Evolutionary conservation across 2,797 vertebrate species (phyloP).

Genomic region (Rhinoraja longicauda): DNA sequence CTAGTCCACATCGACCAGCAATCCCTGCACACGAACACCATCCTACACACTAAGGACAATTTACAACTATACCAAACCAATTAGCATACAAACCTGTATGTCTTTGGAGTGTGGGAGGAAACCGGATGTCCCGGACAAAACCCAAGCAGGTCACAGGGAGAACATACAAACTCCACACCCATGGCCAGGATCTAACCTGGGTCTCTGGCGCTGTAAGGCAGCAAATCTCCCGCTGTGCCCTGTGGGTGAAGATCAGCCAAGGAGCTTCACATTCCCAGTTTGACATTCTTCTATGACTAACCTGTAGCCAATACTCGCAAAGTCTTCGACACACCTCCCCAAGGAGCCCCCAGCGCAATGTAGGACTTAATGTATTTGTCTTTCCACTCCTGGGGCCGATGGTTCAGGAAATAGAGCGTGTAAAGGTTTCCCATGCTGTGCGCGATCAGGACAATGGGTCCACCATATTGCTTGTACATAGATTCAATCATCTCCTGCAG

Average conservation of each 20-base stretch:
- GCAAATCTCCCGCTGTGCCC: too few relatives aligned
- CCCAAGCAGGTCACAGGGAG: too few relatives aligned
- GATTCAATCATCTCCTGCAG: conserved; percentile 85
- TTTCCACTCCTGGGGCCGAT: conserved; percentile 87
- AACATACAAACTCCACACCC: too few relatives aligned
- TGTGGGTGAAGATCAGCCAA: neutral
- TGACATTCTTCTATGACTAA: conserved; percentile 48
- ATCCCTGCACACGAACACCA: too few relatives aligned
- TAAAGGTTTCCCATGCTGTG: conserved; percentile 99
- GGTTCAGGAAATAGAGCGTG: conserved; percentile 89
- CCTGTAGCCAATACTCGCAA: conserved; percentile 85
- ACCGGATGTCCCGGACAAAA: too few relatives aligned
- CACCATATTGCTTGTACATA: conserved; percentile 72
- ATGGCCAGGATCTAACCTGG: too few relatives aligned
- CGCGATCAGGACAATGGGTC: conserved; percentile 83
- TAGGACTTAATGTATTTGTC: conserved; percentile 84
- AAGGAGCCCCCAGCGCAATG: conserved; percentile 78
- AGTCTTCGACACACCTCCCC: conserved; percentile 94
- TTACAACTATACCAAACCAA: too few relatives aligned
- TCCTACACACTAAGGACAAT: too few relatives aligned
- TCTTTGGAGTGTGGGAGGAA: too few relatives aligned
- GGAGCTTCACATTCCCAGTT: neutral
- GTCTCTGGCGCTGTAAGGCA: too few relatives aligned
- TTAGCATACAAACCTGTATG: too few relatives aligned
- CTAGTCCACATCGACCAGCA: too few relatives aligned